A percentile compares a stretch with the other conserved stretches of the same genome.
Conservation (phyloP, 2,888 invertebrate species). For the Drosophila acutilabella region DNA sequence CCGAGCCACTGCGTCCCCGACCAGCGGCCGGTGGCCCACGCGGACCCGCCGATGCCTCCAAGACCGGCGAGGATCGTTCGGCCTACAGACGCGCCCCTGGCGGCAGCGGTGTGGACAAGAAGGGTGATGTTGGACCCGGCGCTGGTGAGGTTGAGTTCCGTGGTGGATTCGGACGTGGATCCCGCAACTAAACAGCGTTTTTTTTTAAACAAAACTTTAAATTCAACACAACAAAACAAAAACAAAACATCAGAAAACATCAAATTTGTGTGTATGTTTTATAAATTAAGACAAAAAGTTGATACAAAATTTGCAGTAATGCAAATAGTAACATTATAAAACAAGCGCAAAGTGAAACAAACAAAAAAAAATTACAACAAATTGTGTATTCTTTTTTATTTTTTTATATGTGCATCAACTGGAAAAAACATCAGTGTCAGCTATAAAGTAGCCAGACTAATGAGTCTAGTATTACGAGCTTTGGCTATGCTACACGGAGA, state of each 20-base stretch:
- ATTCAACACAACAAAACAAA: conserved; percentile 17
- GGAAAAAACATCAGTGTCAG: no score
- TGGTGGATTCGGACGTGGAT: conserved; percentile 92
- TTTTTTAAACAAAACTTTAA: conserved; percentile 37
- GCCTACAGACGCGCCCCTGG: conserved; percentile 93
- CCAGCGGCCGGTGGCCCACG: conserved; percentile 89
- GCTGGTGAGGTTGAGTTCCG: conserved; percentile 96
- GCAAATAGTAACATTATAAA: conserved; percentile 51
- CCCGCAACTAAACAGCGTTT: conserved; percentile 83
- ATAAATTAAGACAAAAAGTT: conserved; percentile 21
- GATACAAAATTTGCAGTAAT: no score
- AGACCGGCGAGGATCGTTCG: conserved; percentile 92
- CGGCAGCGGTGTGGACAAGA: conserved; percentile 93
- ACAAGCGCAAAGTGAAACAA: conserved; percentile 63
- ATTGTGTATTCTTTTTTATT: conserved; percentile 21
- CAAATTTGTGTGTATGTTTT: conserved; percentile 60
- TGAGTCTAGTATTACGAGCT: no score
- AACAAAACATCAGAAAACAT: conserved; percentile 41
- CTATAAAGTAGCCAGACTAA: no score
- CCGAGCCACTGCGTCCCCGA: conserved; percentile 93
- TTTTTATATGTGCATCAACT: background rate
- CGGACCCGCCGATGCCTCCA: conserved; percentile 88
- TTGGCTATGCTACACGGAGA: no score
- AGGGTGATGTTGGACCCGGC: conserved; percentile 98
- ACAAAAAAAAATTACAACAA: conserved; percentile 1